These are phyloP conservation scores for Setipinna tenuifilis DNA, from an alignment of 2,797 vertebrate species.

Conservation along the genomic window DNA sequence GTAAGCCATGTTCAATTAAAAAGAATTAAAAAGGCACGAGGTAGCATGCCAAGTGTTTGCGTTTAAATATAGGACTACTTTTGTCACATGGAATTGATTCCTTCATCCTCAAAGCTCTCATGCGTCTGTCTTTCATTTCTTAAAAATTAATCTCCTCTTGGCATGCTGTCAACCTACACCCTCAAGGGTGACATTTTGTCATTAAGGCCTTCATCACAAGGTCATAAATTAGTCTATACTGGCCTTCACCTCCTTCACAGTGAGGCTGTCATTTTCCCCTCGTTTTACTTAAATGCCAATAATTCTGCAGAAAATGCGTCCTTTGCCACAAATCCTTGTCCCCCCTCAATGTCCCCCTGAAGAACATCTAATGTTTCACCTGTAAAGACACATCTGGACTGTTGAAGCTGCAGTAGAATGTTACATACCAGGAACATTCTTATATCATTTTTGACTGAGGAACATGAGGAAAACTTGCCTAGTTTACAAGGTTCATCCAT, in stretches of 20 bases:
- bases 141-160: background rate
- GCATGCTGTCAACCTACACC: background rate
- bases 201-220: background rate
- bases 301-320: background rate
- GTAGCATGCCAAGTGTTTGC: too few species aligned
- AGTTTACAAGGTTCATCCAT: too few species aligned
- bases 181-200: background rate
- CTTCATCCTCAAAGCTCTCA: background rate
- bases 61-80: background rate
- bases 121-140: background rate
- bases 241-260: background rate
- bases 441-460: too few species aligned
- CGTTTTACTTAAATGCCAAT: background rate
- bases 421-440: background rate
- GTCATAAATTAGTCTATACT: background rate
- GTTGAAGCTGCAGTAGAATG: background rate
- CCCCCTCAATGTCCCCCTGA: background rate
- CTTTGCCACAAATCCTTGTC: background rate
- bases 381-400: background rate
- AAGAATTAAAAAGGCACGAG: too few species aligned
- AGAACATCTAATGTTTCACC: background rate
- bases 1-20: too few species aligned
- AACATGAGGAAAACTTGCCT: too few species aligned
- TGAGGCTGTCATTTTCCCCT: background rate
- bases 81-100: background rate